These are phyloP conservation scores for Antitype chi DNA, from an alignment of 2,888 invertebrate species.

Conservation along the genomic window DNA sequence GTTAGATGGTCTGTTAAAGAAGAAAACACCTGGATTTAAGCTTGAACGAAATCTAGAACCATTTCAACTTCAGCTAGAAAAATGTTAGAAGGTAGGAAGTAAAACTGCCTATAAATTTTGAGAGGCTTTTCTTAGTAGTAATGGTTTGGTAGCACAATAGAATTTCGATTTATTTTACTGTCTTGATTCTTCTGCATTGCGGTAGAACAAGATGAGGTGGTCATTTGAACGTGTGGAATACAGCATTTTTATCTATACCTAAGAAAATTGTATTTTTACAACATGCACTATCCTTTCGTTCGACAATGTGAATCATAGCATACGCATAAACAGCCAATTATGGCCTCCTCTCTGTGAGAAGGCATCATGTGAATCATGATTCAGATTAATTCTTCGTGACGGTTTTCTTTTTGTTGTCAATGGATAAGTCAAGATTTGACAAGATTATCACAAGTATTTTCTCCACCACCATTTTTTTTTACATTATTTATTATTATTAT, in stretches of 20 bases:
- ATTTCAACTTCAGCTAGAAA: slow-evolving; percentile 36
- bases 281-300: too few species aligned
- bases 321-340: too few species aligned
- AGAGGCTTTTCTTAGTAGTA: slow-evolving; percentile 18
- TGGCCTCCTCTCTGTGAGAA: too few species aligned
- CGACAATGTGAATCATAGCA: too few species aligned
- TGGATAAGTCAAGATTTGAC: too few species aligned
- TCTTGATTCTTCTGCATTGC: slow-evolving; percentile 55
- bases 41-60: background rate
- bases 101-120: slow-evolving; percentile 53
- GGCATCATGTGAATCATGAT: too few species aligned
- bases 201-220: background rate
- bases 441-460: too few species aligned
- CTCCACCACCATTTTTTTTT: too few species aligned
- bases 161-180: slow-evolving; percentile 36
- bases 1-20: background rate
- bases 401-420: too few species aligned
- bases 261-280: background rate
- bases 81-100: slow-evolving; percentile 3
- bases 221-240: background rate
- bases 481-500: too few species aligned
- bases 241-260: background rate
- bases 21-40: background rate
- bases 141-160: slow-evolving; percentile 11
- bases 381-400: too few species aligned